Conservation (phyloP, 2,888 invertebrate genomes). For the Epicampocera succincta region DNA sequence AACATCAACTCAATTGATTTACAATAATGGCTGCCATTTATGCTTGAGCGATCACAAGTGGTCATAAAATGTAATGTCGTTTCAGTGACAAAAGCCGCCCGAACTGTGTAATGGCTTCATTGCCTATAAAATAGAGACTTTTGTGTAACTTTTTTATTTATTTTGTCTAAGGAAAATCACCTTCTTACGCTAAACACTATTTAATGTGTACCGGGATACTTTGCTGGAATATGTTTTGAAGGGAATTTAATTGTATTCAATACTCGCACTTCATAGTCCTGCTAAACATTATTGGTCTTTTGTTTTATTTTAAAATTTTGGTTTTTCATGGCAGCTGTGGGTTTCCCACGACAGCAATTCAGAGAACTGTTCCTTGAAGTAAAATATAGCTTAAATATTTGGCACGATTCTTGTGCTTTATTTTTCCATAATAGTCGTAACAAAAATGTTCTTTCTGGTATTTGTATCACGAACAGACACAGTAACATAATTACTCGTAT, state of each 20-base stretch:
- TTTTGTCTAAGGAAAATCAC: not conserved
- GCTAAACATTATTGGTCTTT: too few relatives aligned
- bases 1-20: slow-evolving; percentile 75
- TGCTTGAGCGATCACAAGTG: slow-evolving; percentile 65
- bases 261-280: too few relatives aligned
- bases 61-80: slow-evolving; percentile 47
- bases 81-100: slow-evolving; percentile 6
- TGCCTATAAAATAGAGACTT: slow-evolving; percentile 19
- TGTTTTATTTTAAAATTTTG: too few relatives aligned
- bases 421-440: too few relatives aligned
- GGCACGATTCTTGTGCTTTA: too few relatives aligned
- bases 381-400: too few relatives aligned
- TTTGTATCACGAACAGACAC: too few relatives aligned
- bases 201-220: slow-evolving; percentile 22
- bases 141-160: not conserved
- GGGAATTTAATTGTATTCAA: not conserved
- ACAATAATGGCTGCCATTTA: slow-evolving; percentile 75
- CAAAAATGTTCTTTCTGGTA: too few relatives aligned
- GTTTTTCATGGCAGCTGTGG: too few relatives aligned
- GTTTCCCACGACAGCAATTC: too few relatives aligned
- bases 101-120: slow-evolving; percentile 39
- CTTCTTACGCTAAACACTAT: slow-evolving; percentile 21
- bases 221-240: slow-evolving; percentile 5
- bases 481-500: too few relatives aligned
- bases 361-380: too few relatives aligned